Percentiles rank a stretch among this genome's conserved stretches.
Evolutionary conservation across 2,113 vertebrate genomes (phyloP).

Genomic region (Sphyrna mokarran): DNA sequence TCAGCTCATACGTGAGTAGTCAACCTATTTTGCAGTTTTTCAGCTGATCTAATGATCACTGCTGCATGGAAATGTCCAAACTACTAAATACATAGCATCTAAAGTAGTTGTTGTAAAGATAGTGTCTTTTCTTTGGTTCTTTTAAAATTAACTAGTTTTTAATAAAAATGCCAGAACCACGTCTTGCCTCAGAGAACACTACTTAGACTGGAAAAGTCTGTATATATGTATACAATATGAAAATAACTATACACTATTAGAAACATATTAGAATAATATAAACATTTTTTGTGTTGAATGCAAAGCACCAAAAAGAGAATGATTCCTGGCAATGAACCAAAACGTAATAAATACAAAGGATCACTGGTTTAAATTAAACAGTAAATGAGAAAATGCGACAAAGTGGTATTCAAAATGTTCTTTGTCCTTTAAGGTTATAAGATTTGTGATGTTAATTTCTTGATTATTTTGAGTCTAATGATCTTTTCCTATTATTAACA

Average conservation of each 20-base stretch:
- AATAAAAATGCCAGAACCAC: neutral
- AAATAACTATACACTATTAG: neutral
- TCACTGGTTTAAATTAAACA: neutral
- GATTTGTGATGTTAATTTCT: neutral
- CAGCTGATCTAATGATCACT: neutral
- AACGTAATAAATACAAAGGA: neutral
- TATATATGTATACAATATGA: neutral
- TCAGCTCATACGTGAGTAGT: slow-evolving; percentile 4
- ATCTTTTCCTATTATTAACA: neutral
- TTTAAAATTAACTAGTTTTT: neutral
- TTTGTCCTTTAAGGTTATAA: neutral
- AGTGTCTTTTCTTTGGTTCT: neutral
- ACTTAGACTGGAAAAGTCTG: neutral
- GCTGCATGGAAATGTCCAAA: neutral
- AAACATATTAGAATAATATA: neutral
- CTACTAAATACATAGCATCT: slow-evolving; percentile 4
- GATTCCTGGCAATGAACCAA: neutral
- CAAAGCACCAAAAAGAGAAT: neutral
- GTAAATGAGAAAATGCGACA: neutral
- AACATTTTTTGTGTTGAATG: neutral
- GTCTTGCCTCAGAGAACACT: neutral
- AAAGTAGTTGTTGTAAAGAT: neutral
- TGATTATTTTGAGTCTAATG: neutral
- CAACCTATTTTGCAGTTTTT: slow-evolving; percentile 16
- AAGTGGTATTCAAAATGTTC: neutral